Evolutionary conservation across 2,888 invertebrate genomes (phyloP), one percentile per base, ranked within the genome.

Genomic region (Serripes groenlandicus): DNA sequence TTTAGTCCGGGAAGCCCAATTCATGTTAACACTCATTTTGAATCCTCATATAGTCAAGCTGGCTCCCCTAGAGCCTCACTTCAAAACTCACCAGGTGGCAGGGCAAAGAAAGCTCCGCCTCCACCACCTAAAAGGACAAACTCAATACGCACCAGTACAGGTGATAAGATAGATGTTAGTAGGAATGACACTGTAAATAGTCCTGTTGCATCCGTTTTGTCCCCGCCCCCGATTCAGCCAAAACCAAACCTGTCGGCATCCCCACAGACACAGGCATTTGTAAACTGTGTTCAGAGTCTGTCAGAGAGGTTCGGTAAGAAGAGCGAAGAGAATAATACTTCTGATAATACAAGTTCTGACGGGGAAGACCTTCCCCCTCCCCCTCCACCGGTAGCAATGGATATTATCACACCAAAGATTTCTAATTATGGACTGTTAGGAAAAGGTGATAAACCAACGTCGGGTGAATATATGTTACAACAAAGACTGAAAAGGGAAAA

Each of bases 121-220:
- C 95, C 95, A 3, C 95, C 95, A 9, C 95, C 95, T 3, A 95
- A 95, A 89, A 92, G 95, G 54, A 95, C 94, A 23, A 93, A 95
- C 88, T 95, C 95, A 23, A 94, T 95, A 56, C 93, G 88, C 52
- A 74, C 76, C 34, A 68, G 49, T 52, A 66, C 62, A 23, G 56
- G 34, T 23, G 76, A 66, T 49, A 74, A 73, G 15, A 58, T 64
- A 54, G 64, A 66, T 15, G 30, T 42, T 15, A 30, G 30, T n/a
- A 68, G 56, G 30, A 42, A 52, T 30, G 58, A 35, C 64, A 30
- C 35, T 68, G 66, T 42, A 4, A 74, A 68, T 30, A 69, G 58
- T 37, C 54, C 73, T 2, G 73, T 68, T 21, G 58, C 78, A 11
- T 75, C 79, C 49, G 81, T 78, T 30, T 75, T 84, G n/a, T 79